phyloP scores from a whole-genome alignment of 2,888 invertebrate species.

The Drosophila atroscutellata region DNA sequence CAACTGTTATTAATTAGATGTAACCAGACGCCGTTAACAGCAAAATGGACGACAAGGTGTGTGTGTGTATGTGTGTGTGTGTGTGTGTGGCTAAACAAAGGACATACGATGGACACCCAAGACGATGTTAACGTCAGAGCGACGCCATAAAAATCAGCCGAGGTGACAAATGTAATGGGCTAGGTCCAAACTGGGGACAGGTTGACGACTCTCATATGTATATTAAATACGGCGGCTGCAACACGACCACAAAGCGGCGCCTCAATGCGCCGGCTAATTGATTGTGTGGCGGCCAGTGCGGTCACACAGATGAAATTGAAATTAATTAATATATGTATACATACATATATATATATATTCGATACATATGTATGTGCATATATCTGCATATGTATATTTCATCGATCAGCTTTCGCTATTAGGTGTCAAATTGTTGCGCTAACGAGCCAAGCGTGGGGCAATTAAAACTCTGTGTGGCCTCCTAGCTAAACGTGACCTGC shows the following conservation, averaged over 20 bases:
- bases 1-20: constrained; percentile 50
- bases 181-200: constrained; percentile 8
- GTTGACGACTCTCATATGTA: constrained; percentile 27
- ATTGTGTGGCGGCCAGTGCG: constrained; percentile 2
- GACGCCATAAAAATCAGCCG: constrained; percentile 69
- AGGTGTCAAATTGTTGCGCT: constrained; percentile 54
- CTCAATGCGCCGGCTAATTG: constrained; percentile 63
- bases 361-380: constrained; percentile 6
- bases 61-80: constrained; percentile 1
- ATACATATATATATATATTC: constrained; percentile 2
- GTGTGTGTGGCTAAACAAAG: constrained; percentile 35
- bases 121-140: constrained; percentile 40
- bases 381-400: constrained; percentile 14
- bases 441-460: constrained; percentile 66
- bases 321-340: constrained; percentile 66
- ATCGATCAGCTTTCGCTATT: constrained; percentile 73
- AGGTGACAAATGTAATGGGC: constrained; percentile 72
- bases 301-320: constrained; percentile 52
- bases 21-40: constrained; percentile 41
- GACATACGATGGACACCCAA: constrained; percentile 55
- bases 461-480: constrained; percentile 53
- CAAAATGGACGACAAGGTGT: constrained; percentile 21
- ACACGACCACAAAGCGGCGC: constrained; percentile 48
- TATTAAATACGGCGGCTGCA: constrained; percentile 41
- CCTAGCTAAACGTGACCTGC: constrained; percentile 20